Evolutionary conservation across 1,140 invertebrate genomes (phyloP).

Genomic region (Lepidurus couesii): DNA sequence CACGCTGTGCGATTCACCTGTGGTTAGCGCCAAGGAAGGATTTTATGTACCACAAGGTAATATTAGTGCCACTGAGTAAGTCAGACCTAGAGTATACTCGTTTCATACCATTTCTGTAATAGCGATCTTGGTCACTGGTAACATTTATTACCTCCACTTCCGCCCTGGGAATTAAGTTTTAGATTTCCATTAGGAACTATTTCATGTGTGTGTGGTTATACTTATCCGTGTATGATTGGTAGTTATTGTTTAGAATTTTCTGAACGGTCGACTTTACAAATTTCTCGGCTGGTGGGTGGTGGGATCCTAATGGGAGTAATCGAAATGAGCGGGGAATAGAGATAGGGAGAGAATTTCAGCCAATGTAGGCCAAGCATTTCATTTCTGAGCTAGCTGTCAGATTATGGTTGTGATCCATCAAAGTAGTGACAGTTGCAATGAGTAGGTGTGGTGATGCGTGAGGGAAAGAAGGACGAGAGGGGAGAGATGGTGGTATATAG

Average conservation of each 20-base stretch:
- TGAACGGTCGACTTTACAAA: background rate
- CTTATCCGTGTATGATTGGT: no score
- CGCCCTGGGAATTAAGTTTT: constrained; percentile 5
- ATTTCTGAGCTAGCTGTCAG: constrained; percentile 27
- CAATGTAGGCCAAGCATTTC: constrained; percentile 30
- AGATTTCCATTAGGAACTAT: background rate
- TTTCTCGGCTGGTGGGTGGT: background rate
- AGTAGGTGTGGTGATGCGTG: constrained; percentile 15
- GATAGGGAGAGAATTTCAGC: constrained; percentile 2
- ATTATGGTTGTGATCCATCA: constrained; percentile 34
- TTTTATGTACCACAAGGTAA: no score
- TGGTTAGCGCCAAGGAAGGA: no score
- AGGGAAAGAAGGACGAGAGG: constrained; percentile 11
- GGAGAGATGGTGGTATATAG: background rate
- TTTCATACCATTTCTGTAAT: no score
- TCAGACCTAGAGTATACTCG: no score
- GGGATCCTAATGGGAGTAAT: background rate
- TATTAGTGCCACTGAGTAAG: no score
- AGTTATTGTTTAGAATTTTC: background rate
- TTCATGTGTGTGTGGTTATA: background rate
- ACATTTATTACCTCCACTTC: background rate
- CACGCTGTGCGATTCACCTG: no score
- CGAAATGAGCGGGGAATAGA: background rate
- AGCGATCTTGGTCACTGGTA: no score
- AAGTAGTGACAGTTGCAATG: constrained; percentile 26